Conservation (phyloP, 2,113 vertebrate species). For the Seriola dumerili region DNA sequence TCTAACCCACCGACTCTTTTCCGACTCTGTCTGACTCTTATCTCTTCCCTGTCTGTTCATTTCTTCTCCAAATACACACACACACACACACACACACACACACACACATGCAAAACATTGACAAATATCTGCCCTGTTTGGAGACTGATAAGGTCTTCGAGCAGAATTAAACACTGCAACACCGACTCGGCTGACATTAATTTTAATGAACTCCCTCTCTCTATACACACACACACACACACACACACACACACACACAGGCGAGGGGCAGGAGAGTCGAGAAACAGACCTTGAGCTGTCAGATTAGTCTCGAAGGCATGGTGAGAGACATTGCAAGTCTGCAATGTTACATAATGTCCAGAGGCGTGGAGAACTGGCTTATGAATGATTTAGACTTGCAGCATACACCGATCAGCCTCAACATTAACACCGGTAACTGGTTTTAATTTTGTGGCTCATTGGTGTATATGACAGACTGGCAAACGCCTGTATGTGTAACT, state of each 20-base stretch:
- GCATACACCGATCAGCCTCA: not conserved
- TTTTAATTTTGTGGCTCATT: too few species aligned
- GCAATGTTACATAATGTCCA: slow-evolving; percentile 33
- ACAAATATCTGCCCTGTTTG: slow-evolving; percentile 1
- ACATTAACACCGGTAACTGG: too few species aligned
- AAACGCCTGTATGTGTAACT: slow-evolving; percentile 23
- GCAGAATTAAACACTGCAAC: not conserved
- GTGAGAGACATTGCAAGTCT: slow-evolving; percentile 16
- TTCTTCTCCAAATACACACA: slow-evolving; percentile 14
- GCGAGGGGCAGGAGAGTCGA: not conserved
- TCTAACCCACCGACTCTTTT: not conserved
- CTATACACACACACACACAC: not conserved
- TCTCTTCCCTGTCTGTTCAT: not conserved
- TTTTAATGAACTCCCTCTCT: slow-evolving; percentile 27
- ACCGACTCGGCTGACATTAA: not conserved
- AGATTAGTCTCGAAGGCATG: slow-evolving; percentile 23
- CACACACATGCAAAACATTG: slow-evolving; percentile 16
- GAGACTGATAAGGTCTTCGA: slow-evolving; percentile 16
- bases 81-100: slow-evolving; percentile 24
- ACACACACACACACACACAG: not conserved
- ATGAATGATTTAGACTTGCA: slow-evolving; percentile 51
- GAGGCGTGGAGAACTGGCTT: slow-evolving; percentile 3
- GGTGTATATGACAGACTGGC: slow-evolving; percentile 12
- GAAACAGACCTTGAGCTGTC: slow-evolving; percentile 49
- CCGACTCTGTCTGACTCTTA: not conserved